phyloP scores from a whole-genome alignment of 2,113 vertebrate species.

The Sinocyclocheilus grahami region DNA sequence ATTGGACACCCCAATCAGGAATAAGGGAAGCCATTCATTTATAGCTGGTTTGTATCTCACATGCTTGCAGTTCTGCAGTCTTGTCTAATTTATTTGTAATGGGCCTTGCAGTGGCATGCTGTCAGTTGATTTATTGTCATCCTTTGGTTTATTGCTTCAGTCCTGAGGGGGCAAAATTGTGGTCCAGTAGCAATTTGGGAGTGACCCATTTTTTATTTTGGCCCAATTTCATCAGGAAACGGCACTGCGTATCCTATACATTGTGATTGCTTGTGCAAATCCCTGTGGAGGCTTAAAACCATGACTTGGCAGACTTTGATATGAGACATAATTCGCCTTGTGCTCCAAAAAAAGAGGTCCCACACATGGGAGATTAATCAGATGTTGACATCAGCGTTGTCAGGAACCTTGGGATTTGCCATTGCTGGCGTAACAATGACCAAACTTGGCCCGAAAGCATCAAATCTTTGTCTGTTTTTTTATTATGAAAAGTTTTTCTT shows the following conservation, averaged over 20 bases:
- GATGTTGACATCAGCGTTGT: slow-evolving; percentile 35
- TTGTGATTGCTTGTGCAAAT: slow-evolving; percentile 39
- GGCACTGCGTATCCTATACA: slow-evolving; percentile 26
- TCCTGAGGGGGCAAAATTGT: slow-evolving; percentile 16
- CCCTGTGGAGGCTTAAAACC: slow-evolving; percentile 19
- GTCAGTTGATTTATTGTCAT: slow-evolving; percentile 46
- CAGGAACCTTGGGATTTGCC: slow-evolving; percentile 17
- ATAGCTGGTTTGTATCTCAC: slow-evolving; percentile 19
- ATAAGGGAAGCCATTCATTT: slow-evolving; percentile 38
- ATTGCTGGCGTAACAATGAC: slow-evolving; percentile 6
- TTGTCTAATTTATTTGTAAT: slow-evolving; percentile 42
- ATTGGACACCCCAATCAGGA: slow-evolving; percentile 34
- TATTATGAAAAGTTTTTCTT: slow-evolving; percentile 17
- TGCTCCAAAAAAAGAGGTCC: slow-evolving; percentile 19
- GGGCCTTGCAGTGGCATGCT: slow-evolving; percentile 20
- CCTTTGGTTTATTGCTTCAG: slow-evolving; percentile 46
- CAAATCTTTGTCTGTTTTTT: slow-evolving; percentile 21
- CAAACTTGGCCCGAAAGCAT: slow-evolving; percentile 7
- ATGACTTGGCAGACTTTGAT: slow-evolving; percentile 44
- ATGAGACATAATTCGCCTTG: slow-evolving; percentile 28
- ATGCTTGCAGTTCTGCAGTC: slow-evolving; percentile 34
- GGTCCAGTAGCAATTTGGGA: slow-evolving; percentile 45
- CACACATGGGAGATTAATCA: slow-evolving; percentile 41
- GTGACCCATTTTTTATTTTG: slow-evolving; percentile 35
- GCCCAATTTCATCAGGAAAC: slow-evolving; percentile 25